A percentile compares a stretch with the other conserved stretches of the same genome.
Evolutionary conservation across 2,797 vertebrate genomes (phyloP).

Genomic region (Hemitrygon akajei): DNA sequence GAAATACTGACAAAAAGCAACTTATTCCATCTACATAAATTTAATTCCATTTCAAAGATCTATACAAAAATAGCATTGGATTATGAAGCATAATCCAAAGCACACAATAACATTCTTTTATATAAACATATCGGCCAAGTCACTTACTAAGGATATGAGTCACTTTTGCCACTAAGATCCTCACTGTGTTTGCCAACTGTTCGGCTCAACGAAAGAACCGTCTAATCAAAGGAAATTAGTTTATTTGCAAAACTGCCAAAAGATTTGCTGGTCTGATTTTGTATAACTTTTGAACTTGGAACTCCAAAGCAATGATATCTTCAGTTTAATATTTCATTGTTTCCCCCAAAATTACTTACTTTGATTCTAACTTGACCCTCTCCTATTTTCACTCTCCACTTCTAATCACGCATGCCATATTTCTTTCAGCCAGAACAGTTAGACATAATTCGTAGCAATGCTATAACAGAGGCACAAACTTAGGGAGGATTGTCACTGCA

Average conservation of each 20-base stretch:
- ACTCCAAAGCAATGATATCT: constrained; percentile 26
- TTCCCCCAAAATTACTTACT: constrained; percentile 20
- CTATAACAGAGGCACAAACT: background rate
- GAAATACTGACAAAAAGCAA: background rate
- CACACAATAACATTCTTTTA: constrained; percentile 30
- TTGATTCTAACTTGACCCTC: background rate
- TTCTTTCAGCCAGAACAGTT: constrained; percentile 22
- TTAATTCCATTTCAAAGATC: constrained; percentile 24
- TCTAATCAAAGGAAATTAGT: constrained; percentile 35
- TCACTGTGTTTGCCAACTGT: constrained; percentile 23
- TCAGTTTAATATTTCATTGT: constrained; percentile 24
- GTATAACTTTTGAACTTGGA: constrained; percentile 31
- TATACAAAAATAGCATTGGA: constrained; percentile 16
- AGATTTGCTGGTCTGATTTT: constrained; percentile 2
- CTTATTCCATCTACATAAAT: constrained; percentile 8
- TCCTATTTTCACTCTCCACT: background rate
- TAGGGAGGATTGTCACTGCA: background rate
- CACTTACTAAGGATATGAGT: constrained; percentile 34
- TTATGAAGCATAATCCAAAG: constrained; percentile 30
- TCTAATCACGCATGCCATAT: background rate
- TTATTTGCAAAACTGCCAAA: constrained; percentile 34
- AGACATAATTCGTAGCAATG: background rate
- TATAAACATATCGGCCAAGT: constrained; percentile 14
- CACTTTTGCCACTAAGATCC: constrained; percentile 37
- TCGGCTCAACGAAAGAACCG: constrained; percentile 22